Evolutionary conservation across 1,140 invertebrate species (phyloP).

Genomic region (Linepithema humile): DNA sequence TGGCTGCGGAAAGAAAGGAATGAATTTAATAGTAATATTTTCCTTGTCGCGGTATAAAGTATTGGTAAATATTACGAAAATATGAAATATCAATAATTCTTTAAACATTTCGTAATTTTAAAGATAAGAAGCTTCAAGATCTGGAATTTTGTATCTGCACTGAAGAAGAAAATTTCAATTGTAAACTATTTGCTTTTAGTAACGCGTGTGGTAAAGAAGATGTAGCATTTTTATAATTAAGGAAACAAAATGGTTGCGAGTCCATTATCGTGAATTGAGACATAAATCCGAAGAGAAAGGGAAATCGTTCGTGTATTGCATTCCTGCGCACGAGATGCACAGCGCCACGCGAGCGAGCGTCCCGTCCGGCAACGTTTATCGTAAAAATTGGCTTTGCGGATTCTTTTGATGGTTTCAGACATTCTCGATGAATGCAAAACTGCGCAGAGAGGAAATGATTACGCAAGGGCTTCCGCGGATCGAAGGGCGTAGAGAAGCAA

Average conservation of each 20-base stretch:
- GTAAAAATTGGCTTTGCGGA: slow-evolving; percentile 40
- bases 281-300: slow-evolving; percentile 22
- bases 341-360: slow-evolving; percentile 22
- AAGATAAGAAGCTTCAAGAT: neutral
- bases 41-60: neutral
- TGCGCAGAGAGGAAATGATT: slow-evolving; percentile 25
- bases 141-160: neutral
- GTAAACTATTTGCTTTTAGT: neutral
- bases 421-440: slow-evolving; percentile 33
- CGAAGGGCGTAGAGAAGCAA: neutral
- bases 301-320: neutral
- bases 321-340: slow-evolving; percentile 28
- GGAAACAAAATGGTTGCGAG: neutral
- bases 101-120: neutral
- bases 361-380: slow-evolving; percentile 44
- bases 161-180: too few species aligned
- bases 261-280: neutral
- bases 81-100: too few species aligned
- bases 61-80: too few species aligned
- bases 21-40: neutral
- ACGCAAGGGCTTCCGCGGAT: slow-evolving; percentile 10
- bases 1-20: neutral
- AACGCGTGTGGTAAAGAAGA: neutral
- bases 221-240: neutral
- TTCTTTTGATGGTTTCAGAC: slow-evolving; percentile 39